These are phyloP conservation scores for Mesocentrotus franciscanus DNA, from an alignment of 53 echinoderm and acorn worm genomes.

Conservation along the genomic window DNA sequence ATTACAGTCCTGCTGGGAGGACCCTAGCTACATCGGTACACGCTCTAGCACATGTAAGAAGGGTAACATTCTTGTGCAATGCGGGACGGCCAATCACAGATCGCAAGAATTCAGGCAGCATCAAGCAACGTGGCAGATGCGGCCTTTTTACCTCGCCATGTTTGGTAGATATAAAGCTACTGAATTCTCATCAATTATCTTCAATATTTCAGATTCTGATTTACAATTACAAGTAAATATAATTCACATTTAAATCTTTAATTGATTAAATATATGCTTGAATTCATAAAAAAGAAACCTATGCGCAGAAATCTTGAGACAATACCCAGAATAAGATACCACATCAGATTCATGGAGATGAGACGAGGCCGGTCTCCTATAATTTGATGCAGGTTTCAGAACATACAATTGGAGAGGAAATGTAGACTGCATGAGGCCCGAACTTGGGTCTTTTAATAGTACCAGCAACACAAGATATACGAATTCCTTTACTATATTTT, in stretches of 20 bases:
- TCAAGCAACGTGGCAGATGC: constrained; percentile 63
- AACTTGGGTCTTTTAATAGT: background rate
- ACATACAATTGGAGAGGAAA: background rate
- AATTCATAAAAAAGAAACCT: background rate
- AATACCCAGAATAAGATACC: too few relatives aligned
- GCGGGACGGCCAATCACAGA: constrained; percentile 60
- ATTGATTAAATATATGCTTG: background rate
- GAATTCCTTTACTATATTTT: too few relatives aligned
- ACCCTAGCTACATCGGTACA: constrained; percentile 40
- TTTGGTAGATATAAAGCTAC: constrained; percentile 34
- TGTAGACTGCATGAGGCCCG: background rate
- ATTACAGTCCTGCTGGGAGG: constrained; percentile 65
- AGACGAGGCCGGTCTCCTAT: background rate
- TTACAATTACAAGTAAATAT: background rate
- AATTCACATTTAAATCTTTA: background rate
- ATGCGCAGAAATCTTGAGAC: background rate
- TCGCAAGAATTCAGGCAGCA: constrained; percentile 26
- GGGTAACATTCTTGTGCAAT: constrained; percentile 61
- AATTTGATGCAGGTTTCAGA: background rate
- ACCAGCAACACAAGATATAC: background rate
- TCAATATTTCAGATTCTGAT: background rate
- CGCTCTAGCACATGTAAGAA: constrained; percentile 58
- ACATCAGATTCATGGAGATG: background rate
- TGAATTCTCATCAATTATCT: background rate
- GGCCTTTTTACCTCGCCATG: constrained; percentile 47